Evolutionary conservation across 2,888 invertebrate genomes (phyloP), one percentile per base, ranked within the genome.

Genomic region (Scaptomyza parva): DNA sequence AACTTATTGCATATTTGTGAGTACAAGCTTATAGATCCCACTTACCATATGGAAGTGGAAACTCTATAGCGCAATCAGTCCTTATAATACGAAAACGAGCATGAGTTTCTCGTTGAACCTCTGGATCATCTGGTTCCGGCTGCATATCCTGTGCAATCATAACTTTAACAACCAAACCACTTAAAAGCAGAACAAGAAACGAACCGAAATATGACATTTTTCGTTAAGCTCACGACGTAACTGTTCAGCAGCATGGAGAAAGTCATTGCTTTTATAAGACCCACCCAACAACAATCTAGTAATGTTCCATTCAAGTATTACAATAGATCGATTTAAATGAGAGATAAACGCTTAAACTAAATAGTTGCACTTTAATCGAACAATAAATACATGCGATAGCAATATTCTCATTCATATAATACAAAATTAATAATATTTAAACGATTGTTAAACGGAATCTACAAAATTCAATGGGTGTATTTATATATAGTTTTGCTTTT

Each of bases 311-410:
- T 7, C 24, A 22, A n/a, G 8, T 17, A 2, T 1, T 1, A 33
- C 18, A 60, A 60, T 50, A 3, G 41, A 45, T 54, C 41, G 33
- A 63, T 51, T 39, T 8, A 12, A 61, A 54, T 30, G 17, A 44
- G 44, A 30, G 20, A 8, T 41, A 33, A 53, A 2, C 52, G 57
- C 75, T 70, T 78, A 84, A 70, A 83, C 82, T 83, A 87, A 83
- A 71, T 81, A 78, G 70, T 74, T 87, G 63, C 82, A 73, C 65
- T 85, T 85, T 85, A 88, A 83, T 85, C 84, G 80, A 86, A 86
- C 71, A 85, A 85, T 85, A 88, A 84, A 84, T 84, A 84, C 86
- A 80, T 86, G 86, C 68, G 59, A 81, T 55, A 77, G 85, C 79
- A 82, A 71, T 70, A 79, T 73, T 78, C 63, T 72, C 77, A 70